phyloP scores from a whole-genome alignment of 2,113 vertebrate species.

The Pelobates fuscus region DNA sequence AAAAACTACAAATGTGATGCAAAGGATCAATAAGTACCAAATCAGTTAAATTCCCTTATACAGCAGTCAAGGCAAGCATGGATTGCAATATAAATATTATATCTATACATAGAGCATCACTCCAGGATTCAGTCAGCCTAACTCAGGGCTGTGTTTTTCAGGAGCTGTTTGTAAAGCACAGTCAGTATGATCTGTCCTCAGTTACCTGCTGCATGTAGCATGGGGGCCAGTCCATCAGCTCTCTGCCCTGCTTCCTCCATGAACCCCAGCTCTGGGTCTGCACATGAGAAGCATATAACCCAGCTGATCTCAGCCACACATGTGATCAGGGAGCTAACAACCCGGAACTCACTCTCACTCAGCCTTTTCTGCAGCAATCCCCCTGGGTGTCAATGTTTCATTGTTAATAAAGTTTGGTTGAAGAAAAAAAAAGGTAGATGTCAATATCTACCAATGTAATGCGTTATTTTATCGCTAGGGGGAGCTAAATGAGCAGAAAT shows the following conservation, averaged over 20 bases:
- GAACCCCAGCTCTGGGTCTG: background rate
- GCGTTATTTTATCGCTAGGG: too few relatives aligned
- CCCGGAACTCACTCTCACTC: slow-evolving; percentile 25
- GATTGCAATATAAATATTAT: too few relatives aligned
- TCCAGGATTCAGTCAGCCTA: too few relatives aligned
- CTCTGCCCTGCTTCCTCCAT: slow-evolving; percentile 37
- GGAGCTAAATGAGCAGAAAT: too few relatives aligned
- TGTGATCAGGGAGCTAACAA: slow-evolving; percentile 8
- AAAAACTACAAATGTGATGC: too few relatives aligned
- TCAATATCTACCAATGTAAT: background rate
- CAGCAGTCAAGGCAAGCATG: too few relatives aligned
- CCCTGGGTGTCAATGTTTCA: background rate
- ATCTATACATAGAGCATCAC: too few relatives aligned
- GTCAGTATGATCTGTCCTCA: too few relatives aligned
- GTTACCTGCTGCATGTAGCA: slow-evolving; percentile 17
- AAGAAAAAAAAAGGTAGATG: slow-evolving; percentile 28
- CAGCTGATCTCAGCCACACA: background rate
- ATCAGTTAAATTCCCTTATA: too few relatives aligned
- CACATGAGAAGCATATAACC: background rate
- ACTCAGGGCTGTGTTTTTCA: too few relatives aligned
- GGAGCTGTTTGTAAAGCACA: too few relatives aligned
- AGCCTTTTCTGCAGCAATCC: background rate
- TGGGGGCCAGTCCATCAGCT: background rate
- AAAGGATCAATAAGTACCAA: too few relatives aligned
- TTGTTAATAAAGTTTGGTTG: slow-evolving; percentile 28